Evolutionary conservation across 1,140 invertebrate genomes (phyloP), one percentile per base, ranked within the genome.

Genomic region (Andricus grossulariae): DNA sequence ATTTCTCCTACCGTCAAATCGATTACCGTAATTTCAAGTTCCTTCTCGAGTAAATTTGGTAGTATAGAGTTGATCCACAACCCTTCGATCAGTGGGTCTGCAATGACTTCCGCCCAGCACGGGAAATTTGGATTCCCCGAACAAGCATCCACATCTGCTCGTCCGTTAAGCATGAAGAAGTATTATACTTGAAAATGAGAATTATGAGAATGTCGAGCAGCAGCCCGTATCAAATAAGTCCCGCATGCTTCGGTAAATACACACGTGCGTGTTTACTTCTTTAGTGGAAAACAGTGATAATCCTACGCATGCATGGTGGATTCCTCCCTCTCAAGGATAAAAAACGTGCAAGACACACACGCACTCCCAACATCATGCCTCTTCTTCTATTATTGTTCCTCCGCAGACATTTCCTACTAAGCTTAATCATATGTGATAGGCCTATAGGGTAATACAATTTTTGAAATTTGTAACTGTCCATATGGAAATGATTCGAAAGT

Each of bases 121-220:
- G 60, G 60, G 32, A 50, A 72, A 50, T 72, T 72, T 72, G 52
- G 51, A 2, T 73, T 73, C 51, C 54, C 11, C 54, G 25, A 55
- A 39, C 39, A 45, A 16, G 8, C 4, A 18, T n/a, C 25, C n/a
- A 21, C 60, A 66, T 39, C 25, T 66, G 25, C 25, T 66, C 39
- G 4, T 39, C 32, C 12, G 5, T 66, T 4, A 66, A n/a, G 25
- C 60, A 5, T 13, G 8, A 15, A 39, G 60, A 39, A 16, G 18
- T 39, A 73, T 79, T 75, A 73, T 60, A 51, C 71, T 66, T 70
- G 73, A 75, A 74, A 79, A 79, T 72, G 54, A 73, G 71, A 79
- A 72, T 79, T 73, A 79, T 18, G 73, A 16, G 73, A 73, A 74
- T 49, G 76, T 70, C 50, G 74, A 45, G 66, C 77, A 72, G 52